Evolutionary conservation across 2,113 vertebrate species (phyloP).

Genomic region (Nycticebus coucang): DNA sequence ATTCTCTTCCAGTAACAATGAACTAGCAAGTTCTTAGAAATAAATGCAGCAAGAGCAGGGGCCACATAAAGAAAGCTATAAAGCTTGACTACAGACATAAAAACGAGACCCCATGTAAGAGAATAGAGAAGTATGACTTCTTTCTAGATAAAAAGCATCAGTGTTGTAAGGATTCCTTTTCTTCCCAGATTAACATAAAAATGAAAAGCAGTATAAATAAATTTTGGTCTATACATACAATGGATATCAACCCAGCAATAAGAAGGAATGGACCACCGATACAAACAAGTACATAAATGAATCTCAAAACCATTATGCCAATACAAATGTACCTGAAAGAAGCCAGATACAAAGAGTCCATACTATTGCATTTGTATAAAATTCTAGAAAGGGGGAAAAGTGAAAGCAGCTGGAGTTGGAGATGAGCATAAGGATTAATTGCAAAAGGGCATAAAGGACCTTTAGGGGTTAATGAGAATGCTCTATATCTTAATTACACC

Average conservation of each 20-base stretch:
- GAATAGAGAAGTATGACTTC: neutral
- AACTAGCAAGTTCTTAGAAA: conserved; percentile 47
- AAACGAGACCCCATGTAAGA: neutral
- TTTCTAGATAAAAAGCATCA: neutral
- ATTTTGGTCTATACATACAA: neutral
- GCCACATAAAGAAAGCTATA: neutral
- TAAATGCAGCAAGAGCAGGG: neutral
- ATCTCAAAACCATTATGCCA: neutral
- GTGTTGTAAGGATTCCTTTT: neutral
- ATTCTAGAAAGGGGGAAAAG: conserved; percentile 3
- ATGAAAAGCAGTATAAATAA: conserved; percentile 22
- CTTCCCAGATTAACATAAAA: conserved; percentile 26
- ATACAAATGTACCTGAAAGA: neutral
- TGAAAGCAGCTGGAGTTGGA: neutral
- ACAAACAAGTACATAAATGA: neutral
- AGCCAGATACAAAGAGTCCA: neutral
- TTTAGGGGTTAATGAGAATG: neutral
- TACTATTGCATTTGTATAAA: neutral
- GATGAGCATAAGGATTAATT: neutral
- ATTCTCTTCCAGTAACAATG: neutral
- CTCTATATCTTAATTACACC: neutral
- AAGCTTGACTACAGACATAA: neutral
- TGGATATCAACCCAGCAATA: neutral
- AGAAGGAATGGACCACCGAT: neutral
- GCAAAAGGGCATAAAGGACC: neutral